A percentile compares a stretch with the other conserved stretches of the same genome.
phyloP scores from a whole-genome alignment of 1,140 invertebrate species.

The Drosophila subobscura region DNA sequence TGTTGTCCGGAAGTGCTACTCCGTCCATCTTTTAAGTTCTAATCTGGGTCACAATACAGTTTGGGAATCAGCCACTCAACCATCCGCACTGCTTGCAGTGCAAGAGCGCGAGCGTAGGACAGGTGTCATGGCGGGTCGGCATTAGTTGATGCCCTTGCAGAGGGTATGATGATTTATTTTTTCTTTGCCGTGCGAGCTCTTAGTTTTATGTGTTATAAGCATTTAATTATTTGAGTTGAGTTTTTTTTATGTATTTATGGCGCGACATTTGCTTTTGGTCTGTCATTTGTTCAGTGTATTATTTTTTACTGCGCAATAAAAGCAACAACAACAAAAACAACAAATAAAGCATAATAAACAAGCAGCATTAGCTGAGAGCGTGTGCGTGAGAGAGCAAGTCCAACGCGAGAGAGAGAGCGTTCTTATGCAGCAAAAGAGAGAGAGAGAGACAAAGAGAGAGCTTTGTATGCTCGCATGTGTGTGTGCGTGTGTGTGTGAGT shows the following conservation, averaged over 20 bases:
- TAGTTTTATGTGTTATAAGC: constrained; percentile 46
- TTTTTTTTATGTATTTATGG: constrained; percentile 55
- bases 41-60: constrained; percentile 49
- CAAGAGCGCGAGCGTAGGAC: constrained; percentile 15
- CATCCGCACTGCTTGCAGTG: neutral
- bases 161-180: constrained; percentile 19
- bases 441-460: constrained; percentile 2
- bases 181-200: neutral
- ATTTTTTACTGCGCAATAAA: constrained; percentile 75
- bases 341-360: constrained; percentile 75
- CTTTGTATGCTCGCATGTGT: constrained; percentile 9
- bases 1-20: constrained; percentile 44
- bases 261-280: constrained; percentile 37
- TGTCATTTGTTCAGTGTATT: constrained; percentile 34
- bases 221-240: constrained; percentile 60
- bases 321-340: constrained; percentile 59
- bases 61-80: constrained; percentile 2
- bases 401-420: constrained; percentile 1
- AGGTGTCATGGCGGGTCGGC: constrained; percentile 38
- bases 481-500: constrained; percentile 19
- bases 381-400: constrained; percentile 29
- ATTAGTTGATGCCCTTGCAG: constrained; percentile 21
- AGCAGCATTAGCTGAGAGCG: constrained; percentile 54
- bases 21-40: constrained; percentile 8
- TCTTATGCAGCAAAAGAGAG: neutral